Percentiles rank a stretch among this genome's conserved stretches.
Evolutionary conservation across 2,797 vertebrate genomes (phyloP).

Genomic region (Poecilia picta): DNA sequence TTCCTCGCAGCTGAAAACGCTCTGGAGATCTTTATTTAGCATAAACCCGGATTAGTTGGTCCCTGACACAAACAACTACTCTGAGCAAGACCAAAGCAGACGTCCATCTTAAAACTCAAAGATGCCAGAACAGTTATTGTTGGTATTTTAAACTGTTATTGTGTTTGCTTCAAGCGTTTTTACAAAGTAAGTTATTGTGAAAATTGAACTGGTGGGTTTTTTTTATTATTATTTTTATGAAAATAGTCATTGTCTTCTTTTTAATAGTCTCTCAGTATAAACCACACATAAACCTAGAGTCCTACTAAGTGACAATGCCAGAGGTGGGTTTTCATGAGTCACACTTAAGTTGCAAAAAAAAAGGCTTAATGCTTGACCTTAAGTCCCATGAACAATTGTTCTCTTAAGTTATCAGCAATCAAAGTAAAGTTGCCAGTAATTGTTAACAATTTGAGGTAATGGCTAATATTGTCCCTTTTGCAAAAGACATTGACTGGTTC

Average conservation of each 20-base stretch:
- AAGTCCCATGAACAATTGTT: neutral
- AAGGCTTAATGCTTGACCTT: neutral
- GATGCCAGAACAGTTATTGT: neutral
- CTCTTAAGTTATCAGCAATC: neutral
- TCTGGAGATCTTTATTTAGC: neutral
- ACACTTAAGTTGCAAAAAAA: neutral
- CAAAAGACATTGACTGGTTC: neutral
- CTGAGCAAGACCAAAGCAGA: neutral
- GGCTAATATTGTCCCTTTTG: neutral
- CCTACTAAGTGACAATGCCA: neutral
- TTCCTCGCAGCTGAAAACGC: neutral
- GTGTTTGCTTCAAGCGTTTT: neutral
- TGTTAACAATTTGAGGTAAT: neutral
- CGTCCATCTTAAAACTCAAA: neutral
- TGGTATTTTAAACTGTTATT: neutral
- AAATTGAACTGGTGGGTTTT: neutral
- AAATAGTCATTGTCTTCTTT: neutral
- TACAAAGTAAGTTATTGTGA: neutral
- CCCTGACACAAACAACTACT: neutral
- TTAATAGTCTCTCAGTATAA: no score
- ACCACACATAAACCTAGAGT: neutral
- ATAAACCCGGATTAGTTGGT: neutral
- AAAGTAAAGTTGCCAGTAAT: conserved; percentile 1
- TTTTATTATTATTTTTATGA: neutral
- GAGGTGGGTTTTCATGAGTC: neutral